Percentiles rank a stretch among this genome's conserved stretches.
phyloP scores from a whole-genome alignment of 2,113 vertebrate genomes.

The Holacanthus passer region DNA sequence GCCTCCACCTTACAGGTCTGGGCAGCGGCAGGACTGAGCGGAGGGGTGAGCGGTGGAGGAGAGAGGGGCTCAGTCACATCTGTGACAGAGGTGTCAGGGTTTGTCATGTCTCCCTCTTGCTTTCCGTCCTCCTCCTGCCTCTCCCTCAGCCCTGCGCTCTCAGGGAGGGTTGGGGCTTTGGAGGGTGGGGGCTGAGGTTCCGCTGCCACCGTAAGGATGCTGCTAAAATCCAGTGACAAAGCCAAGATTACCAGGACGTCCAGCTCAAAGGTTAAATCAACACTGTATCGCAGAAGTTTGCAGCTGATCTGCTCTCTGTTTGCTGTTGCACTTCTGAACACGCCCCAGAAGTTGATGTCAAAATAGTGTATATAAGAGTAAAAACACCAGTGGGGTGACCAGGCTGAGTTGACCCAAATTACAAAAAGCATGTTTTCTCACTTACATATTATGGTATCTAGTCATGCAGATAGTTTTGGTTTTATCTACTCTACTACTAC shows the following conservation, averaged over 20 bases:
- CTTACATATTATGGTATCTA: background rate
- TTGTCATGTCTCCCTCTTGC: conserved; percentile 34
- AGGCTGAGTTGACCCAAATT: no score
- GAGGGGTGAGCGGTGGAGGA: conserved; percentile 67
- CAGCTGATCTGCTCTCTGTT: conserved; percentile 19
- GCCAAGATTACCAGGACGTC: conserved; percentile 58
- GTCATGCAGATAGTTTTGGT: background rate
- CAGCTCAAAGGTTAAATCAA: conserved; percentile 29
- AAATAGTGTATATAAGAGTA: no score
- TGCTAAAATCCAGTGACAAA: conserved; percentile 80
- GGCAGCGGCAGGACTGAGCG: conserved; percentile 76
- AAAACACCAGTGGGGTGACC: no score
- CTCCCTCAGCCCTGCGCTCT: conserved; percentile 58
- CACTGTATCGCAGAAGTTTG: conserved; percentile 16
- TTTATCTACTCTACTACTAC: no score
- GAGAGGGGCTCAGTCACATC: conserved; percentile 69
- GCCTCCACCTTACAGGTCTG: conserved; percentile 59
- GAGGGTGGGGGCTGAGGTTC: conserved; percentile 67
- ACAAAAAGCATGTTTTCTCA: background rate
- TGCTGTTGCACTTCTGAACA: background rate
- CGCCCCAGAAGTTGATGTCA: background rate
- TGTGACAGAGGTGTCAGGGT: conserved; percentile 45
- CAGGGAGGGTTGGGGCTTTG: conserved; percentile 70
- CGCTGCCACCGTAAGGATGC: conserved; percentile 56
- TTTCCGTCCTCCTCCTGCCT: conserved; percentile 63